phyloP scores from a whole-genome alignment of 2,797 vertebrate species.

The Semaprochilodus insignis region DNA sequence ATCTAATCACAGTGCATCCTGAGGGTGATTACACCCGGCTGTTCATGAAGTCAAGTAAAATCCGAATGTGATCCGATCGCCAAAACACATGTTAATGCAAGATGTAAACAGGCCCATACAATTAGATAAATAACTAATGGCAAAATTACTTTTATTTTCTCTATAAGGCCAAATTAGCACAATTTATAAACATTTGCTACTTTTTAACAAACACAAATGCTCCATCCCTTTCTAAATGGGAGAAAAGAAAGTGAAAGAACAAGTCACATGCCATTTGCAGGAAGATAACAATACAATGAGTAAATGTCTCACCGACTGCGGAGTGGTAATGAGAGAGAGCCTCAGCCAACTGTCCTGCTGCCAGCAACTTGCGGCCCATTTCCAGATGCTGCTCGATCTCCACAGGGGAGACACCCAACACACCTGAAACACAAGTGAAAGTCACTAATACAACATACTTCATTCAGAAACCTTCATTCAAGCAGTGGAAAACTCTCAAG shows the following conservation, averaged over 20 bases:
- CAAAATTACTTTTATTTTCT: too few species aligned
- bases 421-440: slow-evolving; percentile 71
- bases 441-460: background rate
- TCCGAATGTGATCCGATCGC: too few species aligned
- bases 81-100: too few species aligned
- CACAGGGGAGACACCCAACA: slow-evolving; percentile 80
- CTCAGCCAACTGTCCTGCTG: slow-evolving; percentile 86
- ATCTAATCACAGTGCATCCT: too few species aligned
- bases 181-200: background rate
- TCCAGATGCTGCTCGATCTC: slow-evolving; percentile 89
- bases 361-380: slow-evolving; percentile 87
- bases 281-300: slow-evolving; percentile 25
- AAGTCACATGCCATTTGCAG: background rate
- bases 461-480: background rate
- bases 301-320: slow-evolving; percentile 82
- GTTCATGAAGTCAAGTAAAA: too few species aligned
- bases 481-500: background rate
- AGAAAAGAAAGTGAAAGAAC: slow-evolving; percentile 29
- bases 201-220: background rate
- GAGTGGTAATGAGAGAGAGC: slow-evolving; percentile 89
- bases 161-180: too few species aligned
- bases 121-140: too few species aligned
- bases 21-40: too few species aligned
- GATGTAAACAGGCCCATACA: too few species aligned
- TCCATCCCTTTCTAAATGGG: background rate